phyloP scores from a whole-genome alignment of 2,797 vertebrate genomes.

The Typhlichthys eigenmanni region DNA sequence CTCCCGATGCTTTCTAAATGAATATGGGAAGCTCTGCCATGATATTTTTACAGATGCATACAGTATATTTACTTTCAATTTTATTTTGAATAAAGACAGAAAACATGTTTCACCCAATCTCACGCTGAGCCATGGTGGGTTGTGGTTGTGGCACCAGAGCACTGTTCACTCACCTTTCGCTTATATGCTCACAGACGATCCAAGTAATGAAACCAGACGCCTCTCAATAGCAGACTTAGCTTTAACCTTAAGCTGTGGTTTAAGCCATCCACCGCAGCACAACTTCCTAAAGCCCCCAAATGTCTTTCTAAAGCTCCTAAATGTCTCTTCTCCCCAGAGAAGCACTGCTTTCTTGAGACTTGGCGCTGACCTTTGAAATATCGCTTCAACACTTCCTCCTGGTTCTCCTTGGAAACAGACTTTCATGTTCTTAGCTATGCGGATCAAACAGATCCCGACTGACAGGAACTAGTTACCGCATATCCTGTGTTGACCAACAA shows the following conservation, averaged over 20 bases:
- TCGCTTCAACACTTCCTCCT: slow-evolving; percentile 43
- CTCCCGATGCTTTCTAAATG: too few relatives aligned
- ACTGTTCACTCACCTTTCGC: slow-evolving; percentile 23
- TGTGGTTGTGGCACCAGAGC: not conserved
- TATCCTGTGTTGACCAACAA: slow-evolving; percentile 37
- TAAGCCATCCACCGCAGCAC: not conserved
- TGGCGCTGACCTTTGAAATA: slow-evolving; percentile 60
- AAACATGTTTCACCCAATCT: too few relatives aligned
- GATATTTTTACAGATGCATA: too few relatives aligned
- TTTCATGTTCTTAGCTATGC: slow-evolving; percentile 52
- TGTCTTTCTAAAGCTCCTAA: slow-evolving; percentile 36
- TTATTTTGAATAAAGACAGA: too few relatives aligned
- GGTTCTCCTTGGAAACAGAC: slow-evolving; percentile 41
- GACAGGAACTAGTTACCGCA: slow-evolving; percentile 30
- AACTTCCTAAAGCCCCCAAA: slow-evolving; percentile 33
- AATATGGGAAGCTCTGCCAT: too few relatives aligned
- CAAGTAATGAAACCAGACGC: slow-evolving; percentile 18
- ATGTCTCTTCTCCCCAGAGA: slow-evolving; percentile 18
- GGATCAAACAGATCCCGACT: slow-evolving; percentile 54
- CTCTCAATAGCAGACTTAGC: slow-evolving; percentile 20
- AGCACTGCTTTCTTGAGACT: slow-evolving; percentile 33
- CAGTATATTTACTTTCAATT: too few relatives aligned
- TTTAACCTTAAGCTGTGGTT: slow-evolving; percentile 36
- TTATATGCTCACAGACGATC: slow-evolving; percentile 22
- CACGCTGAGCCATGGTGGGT: too few relatives aligned